Evolutionary conservation across 2,888 invertebrate species (phyloP).

Genomic region (Tribolium freemani): DNA sequence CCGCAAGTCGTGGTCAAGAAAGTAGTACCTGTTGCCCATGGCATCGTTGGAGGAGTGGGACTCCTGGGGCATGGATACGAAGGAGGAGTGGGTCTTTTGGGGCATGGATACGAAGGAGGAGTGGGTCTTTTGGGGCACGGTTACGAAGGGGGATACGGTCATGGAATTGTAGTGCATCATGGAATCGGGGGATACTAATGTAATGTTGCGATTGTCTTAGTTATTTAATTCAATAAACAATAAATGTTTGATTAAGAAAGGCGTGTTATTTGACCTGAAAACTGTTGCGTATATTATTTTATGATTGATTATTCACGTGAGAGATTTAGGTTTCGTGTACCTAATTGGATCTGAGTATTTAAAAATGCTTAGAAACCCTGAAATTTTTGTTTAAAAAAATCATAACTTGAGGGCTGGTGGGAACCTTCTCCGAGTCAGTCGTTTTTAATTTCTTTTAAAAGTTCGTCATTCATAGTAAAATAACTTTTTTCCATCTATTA

Average conservation of each 20-base stretch:
- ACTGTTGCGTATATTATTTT: background rate
- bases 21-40: slow-evolving; percentile 35
- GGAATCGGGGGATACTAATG: slow-evolving; percentile 1
- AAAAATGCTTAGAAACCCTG: no score
- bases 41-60: slow-evolving; percentile 1
- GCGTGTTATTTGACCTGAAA: slow-evolving; percentile 9
- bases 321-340: slow-evolving; percentile 4
- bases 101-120: background rate
- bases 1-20: slow-evolving; percentile 45
- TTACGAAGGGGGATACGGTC: background rate
- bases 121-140: background rate
- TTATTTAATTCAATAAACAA: slow-evolving; percentile 25
- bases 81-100: background rate
- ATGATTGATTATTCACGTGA: background rate
- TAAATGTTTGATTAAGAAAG: slow-evolving; percentile 22
- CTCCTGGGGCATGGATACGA: background rate
- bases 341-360: background rate
- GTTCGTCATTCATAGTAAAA: no score
- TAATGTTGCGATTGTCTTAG: slow-evolving; percentile 4
- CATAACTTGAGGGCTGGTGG: no score
- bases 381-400: no score
- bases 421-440: no score
- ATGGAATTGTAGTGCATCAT: background rate
- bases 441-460: no score
- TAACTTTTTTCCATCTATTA: no score